phyloP scores from a whole-genome alignment of 2,797 vertebrate genomes.

The Lindbergichthys nudifrons region DNA sequence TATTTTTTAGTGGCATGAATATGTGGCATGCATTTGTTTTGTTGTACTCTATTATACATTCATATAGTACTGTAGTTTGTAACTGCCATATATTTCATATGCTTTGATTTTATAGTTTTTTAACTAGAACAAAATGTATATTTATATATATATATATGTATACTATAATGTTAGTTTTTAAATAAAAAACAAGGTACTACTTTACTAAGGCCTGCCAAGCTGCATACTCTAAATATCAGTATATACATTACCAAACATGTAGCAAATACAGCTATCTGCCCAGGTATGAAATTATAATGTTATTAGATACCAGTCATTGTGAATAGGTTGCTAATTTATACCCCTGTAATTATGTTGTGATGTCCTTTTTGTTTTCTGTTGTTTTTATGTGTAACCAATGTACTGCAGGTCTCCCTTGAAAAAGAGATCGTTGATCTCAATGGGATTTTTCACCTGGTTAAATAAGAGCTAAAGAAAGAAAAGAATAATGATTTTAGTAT shows the following conservation, averaged over 20 bases:
- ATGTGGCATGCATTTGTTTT: not conserved
- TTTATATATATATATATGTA: no score
- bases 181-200: not conserved
- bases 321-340: no score
- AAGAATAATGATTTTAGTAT: no score
- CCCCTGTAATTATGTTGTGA: no score
- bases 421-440: no score
- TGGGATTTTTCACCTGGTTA: no score
- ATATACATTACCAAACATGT: not conserved
- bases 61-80: not conserved
- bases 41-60: not conserved
- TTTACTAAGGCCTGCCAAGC: no score
- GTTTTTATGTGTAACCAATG: no score
- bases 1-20: conserved; percentile 1
- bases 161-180: not conserved
- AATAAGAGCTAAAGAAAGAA: no score
- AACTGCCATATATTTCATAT: not conserved
- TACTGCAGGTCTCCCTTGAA: no score
- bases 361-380: no score
- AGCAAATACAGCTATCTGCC: not conserved
- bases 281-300: not conserved
- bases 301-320: no score
- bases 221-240: not conserved
- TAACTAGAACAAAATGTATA: not conserved
- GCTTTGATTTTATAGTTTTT: not conserved